These are phyloP conservation scores for Phyllopteryx taeniolatus DNA, from an alignment of 2,113 vertebrate species.

Conservation along the genomic window DNA sequence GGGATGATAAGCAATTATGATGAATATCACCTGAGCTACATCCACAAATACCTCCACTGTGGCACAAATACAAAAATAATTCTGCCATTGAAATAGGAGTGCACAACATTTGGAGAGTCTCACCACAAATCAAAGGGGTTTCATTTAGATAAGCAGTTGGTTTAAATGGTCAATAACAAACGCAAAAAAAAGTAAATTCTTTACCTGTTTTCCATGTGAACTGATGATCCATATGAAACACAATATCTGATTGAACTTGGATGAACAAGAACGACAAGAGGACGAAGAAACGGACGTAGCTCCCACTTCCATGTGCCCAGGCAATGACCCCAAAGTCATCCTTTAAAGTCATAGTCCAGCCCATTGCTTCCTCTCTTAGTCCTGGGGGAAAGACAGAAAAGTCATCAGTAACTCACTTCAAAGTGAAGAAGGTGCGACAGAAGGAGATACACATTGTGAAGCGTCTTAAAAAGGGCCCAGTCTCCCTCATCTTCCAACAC, in stretches of 20 bases:
- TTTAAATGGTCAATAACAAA: background rate
- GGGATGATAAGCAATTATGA: background rate
- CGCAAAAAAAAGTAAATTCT: background rate
- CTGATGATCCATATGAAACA: conserved; percentile 78
- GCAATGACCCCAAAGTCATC: conserved; percentile 75
- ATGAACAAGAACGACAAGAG: conserved; percentile 75
- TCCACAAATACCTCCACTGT: background rate
- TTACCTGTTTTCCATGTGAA: conserved; percentile 97
- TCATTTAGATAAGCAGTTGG: background rate
- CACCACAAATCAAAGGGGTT: background rate
- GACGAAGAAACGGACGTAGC: conserved; percentile 73
- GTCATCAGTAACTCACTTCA: conserved; percentile 33
- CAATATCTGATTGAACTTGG: conserved; percentile 75
- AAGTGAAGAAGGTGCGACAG: conserved; percentile 10
- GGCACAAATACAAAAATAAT: background rate
- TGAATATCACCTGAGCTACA: background rate
- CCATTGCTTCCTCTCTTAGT: conserved; percentile 77
- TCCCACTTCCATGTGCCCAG: conserved; percentile 75
- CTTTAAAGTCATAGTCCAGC: conserved; percentile 90
- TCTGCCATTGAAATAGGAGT: background rate
- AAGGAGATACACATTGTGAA: background rate
- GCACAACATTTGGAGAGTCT: background rate
- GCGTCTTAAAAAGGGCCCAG: background rate
- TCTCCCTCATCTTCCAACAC: background rate
- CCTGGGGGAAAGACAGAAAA: conserved; percentile 67